Evolutionary conservation across 2,888 invertebrate species (phyloP), one percentile per base, ranked within the genome.

Genomic region (Agonopterix subpropinquella): DNA sequence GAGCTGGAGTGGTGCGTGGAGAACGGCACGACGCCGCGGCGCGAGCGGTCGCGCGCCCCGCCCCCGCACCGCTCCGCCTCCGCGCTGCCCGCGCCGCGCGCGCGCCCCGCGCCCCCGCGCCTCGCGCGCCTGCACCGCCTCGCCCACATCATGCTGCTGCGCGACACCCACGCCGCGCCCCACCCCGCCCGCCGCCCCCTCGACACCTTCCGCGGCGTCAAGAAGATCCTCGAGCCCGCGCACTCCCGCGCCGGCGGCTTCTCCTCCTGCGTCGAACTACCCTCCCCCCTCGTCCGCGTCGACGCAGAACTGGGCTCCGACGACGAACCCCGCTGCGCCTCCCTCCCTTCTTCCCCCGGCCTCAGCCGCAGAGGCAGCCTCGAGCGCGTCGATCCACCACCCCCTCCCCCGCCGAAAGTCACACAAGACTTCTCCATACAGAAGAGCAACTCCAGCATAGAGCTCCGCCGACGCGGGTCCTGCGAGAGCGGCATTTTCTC

Each of bases 401-500:
- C 69, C 57, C 52, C 70, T 41, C 54, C 62, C 47, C 51, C 64
- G 45, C 64, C 51, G 49, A 56, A 47, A 39, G 53, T 43, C 53
- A 59, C 51, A 44, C 58, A 50, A 11, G 53, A 47, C 45, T 49
- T 37, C 53, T 41, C 49, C 13, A 58, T 58, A 7, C 68, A 58
- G 51, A 60, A 65, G 50, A 58, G 69, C 53, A 62, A 61, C 50
- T 66, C 65, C 44, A 64, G 61, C 55, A 59, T 61, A 47, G 63
- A 65, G 43, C 64, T 67, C n/a, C 89, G 92, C 36, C 85, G 96
- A 11, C 91, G 96, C 44, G 96, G 95, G 50, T 96, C 96, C 13
- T 96, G 96, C 74, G 96, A 96, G 77, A 95, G 95, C 60, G 96
- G 96, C 13, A 96, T 96, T 73, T 96, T 95, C 89, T 95, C 95